Percentiles rank a stretch among this genome's conserved stretches.
Evolutionary conservation across 2,113 vertebrate species (phyloP).

Genomic region (Arenaria interpres): DNA sequence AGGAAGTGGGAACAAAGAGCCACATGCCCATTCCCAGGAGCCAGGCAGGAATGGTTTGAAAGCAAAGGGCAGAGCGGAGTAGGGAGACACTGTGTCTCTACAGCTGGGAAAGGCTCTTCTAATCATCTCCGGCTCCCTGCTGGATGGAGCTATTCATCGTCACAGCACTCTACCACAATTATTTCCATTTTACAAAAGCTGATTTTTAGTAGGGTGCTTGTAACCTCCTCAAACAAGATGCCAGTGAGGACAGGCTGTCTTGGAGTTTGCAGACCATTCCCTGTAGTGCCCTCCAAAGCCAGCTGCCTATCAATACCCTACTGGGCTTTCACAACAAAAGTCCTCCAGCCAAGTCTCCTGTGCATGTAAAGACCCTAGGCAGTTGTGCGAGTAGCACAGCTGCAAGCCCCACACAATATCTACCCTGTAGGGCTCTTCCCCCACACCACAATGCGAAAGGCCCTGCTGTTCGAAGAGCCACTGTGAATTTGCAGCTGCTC

Average conservation of each 20-base stretch:
- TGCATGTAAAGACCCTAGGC: not conserved
- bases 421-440: not conserved
- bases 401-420: not conserved
- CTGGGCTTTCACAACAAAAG: not conserved
- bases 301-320: not conserved
- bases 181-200: conserved; percentile 23
- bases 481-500: not conserved
- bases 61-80: not conserved
- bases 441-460: not conserved
- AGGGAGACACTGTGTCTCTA: not conserved
- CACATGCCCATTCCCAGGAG: not conserved
- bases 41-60: not conserved
- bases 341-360: not conserved
- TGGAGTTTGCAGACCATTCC: not conserved
- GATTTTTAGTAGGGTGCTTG: not conserved
- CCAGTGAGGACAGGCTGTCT: not conserved
- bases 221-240: not conserved
- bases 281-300: not conserved
- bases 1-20: not conserved
- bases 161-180: not conserved
- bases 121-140: not conserved
- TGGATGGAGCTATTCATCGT: not conserved
- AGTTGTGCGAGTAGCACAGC: not conserved
- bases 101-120: not conserved
- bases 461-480: not conserved